Conservation (phyloP, 92 coral and sea anemone species). For the Blastomussa wellsi region DNA sequence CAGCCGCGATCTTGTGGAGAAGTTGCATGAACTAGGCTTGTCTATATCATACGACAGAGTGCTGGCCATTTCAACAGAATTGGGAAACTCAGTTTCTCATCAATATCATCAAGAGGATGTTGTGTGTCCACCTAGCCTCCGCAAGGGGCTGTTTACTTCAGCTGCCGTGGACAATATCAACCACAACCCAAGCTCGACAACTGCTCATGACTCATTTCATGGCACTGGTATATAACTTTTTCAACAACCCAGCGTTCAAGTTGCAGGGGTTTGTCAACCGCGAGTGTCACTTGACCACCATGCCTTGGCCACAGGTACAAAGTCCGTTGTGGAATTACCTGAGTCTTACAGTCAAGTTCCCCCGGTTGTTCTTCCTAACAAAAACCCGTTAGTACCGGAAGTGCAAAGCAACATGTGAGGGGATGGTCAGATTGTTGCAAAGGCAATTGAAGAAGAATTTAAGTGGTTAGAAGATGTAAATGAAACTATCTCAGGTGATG, state of each 20-base stretch:
- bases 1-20: conserved; percentile 68
- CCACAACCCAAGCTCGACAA: conserved; percentile 49
- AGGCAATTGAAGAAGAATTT: not conserved
- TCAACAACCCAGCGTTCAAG: conserved; percentile 41
- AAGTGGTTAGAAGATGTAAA: conserved; percentile 30
- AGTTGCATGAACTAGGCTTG: conserved; percentile 44
- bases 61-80: conserved; percentile 53
- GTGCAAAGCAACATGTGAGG: not conserved
- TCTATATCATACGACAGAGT: conserved; percentile 63
- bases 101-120: conserved; percentile 48
- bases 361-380: conserved; percentile 42
- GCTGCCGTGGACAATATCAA: conserved; percentile 43
- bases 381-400: conserved; percentile 28
- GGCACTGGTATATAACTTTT: conserved; percentile 68
- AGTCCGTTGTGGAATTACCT: conserved; percentile 53
- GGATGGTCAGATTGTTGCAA: conserved; percentile 6
- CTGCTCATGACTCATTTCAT: conserved; percentile 48
- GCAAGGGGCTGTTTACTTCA: conserved; percentile 42
- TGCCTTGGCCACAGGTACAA: conserved; percentile 32
- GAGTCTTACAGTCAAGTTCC: conserved; percentile 44
- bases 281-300: conserved; percentile 18
- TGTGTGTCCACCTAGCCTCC: conserved; percentile 53
- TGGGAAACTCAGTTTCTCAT: conserved; percentile 52
- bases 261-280: conserved; percentile 44
- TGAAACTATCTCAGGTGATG: not conserved